Conservation (phyloP, 2,113 vertebrate species). For the Cervus canadensis region DNA sequence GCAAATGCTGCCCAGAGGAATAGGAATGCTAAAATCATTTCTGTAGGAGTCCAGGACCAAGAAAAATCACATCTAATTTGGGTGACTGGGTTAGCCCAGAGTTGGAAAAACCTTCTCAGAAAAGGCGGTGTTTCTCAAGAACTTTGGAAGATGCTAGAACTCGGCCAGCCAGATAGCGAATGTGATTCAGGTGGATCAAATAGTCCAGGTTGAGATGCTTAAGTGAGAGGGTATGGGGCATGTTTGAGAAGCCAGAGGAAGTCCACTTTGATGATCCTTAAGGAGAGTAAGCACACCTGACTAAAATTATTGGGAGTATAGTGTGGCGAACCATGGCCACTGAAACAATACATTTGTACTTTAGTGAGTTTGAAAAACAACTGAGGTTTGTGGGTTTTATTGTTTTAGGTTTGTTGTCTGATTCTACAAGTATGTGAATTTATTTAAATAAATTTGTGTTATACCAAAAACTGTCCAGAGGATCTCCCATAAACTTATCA, state of each 20-base stretch:
- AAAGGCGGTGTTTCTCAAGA: constrained; percentile 1
- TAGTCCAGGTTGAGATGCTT: not conserved
- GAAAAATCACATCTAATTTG: not conserved
- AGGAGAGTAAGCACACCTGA: not conserved
- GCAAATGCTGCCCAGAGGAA: not conserved
- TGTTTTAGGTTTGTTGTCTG: constrained; percentile 8
- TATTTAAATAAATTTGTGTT: not conserved
- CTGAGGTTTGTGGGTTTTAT: not conserved
- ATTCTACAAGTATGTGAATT: not conserved
- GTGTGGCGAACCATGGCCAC: not conserved
- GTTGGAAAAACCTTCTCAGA: not conserved
- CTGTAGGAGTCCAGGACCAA: not conserved
- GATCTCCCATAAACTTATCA: not conserved
- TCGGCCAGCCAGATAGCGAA: not conserved
- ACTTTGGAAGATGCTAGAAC: not conserved
- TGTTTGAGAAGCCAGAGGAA: not conserved
- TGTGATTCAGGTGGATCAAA: not conserved
- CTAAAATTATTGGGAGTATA: not conserved
- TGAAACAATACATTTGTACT: not conserved
- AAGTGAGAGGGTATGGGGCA: not conserved
- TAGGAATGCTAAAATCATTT: not conserved
- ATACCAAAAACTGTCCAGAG: not conserved
- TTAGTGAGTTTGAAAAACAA: not conserved
- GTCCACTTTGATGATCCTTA: not conserved
- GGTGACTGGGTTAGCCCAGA: not conserved